A percentile compares a stretch with the other conserved stretches of the same genome.
phyloP scores from a whole-genome alignment of 1,140 invertebrate genomes.

The Geopemphigus sp. region DNA sequence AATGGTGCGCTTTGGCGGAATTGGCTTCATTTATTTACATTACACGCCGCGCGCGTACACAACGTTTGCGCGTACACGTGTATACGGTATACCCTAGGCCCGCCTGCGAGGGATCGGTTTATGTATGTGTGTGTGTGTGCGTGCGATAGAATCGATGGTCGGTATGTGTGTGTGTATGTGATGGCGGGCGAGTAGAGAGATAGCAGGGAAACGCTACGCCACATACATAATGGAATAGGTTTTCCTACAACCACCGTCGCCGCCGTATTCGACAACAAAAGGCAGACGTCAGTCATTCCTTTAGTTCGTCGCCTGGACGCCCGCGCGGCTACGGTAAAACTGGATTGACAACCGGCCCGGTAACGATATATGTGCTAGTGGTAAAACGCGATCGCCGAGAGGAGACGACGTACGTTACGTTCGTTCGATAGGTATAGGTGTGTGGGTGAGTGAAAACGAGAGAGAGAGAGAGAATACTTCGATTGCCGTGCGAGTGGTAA shows the following conservation, averaged over 20 bases:
- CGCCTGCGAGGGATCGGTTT: neutral
- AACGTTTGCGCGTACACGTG: neutral
- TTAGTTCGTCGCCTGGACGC: neutral
- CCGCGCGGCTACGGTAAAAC: neutral
- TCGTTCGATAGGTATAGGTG: too few species aligned
- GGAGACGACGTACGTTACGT: too few species aligned
- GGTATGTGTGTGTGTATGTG: neutral
- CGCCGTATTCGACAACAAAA: constrained; percentile 17
- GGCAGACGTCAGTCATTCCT: constrained; percentile 42
- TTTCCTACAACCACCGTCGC: neutral
- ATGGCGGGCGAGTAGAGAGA: neutral
- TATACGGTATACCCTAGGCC: neutral
- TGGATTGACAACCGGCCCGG: constrained; percentile 27
- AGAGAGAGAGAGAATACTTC: neutral
- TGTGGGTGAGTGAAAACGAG: neutral
- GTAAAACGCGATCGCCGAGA: neutral
- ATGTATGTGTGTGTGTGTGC: neutral
- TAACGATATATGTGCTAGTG: constrained; percentile 12
- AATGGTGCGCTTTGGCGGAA: constrained; percentile 37
- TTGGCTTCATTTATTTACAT: constrained; percentile 43
- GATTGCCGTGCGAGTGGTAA: too few species aligned
- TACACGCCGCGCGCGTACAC: neutral
- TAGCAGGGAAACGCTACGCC: neutral
- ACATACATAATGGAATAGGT: constrained; percentile 41
- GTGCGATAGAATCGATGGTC: constrained; percentile 4